A percentile compares a stretch with the other conserved stretches of the same genome.
Conservation (phyloP, 2,797 vertebrate genomes). For the Macrochelys suwanniensis region DNA sequence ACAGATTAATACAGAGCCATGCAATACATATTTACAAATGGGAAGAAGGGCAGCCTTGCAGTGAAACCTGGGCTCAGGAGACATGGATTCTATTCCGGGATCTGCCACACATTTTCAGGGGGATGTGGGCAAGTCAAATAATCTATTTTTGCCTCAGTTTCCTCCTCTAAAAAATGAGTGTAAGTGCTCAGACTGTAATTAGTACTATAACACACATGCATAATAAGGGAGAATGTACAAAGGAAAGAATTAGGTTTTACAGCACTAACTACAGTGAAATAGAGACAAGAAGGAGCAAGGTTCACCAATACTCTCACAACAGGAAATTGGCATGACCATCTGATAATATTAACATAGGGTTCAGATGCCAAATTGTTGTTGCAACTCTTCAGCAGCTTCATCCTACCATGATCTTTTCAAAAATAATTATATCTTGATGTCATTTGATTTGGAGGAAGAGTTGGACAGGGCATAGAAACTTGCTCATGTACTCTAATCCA, state of each 20-base stretch:
- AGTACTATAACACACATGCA: not conserved
- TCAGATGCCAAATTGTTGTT: not conserved
- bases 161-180: not conserved
- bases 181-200: not conserved
- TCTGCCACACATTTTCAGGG: not conserved
- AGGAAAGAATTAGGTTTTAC: not conserved
- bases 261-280: not conserved
- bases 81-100: not conserved
- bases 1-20: constrained; percentile 25
- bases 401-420: not conserved
- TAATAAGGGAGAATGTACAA: not conserved
- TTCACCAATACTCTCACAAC: not conserved
- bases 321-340: not conserved
- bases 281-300: not conserved
- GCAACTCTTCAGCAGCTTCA: constrained; percentile 14
- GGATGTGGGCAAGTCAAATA: not conserved
- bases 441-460: constrained; percentile 15
- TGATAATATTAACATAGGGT: not conserved
- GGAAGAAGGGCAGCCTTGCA: not conserved
- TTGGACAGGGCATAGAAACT: not conserved
- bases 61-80: not conserved
- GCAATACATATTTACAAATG: constrained; percentile 14
- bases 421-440: not conserved
- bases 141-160: not conserved
- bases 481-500: not conserved